A percentile compares a stretch with the other conserved stretches of the same genome.
These are phyloP conservation scores for Brachyptera risi DNA, from an alignment of 2,888 invertebrate genomes.

Conservation along the genomic window DNA sequence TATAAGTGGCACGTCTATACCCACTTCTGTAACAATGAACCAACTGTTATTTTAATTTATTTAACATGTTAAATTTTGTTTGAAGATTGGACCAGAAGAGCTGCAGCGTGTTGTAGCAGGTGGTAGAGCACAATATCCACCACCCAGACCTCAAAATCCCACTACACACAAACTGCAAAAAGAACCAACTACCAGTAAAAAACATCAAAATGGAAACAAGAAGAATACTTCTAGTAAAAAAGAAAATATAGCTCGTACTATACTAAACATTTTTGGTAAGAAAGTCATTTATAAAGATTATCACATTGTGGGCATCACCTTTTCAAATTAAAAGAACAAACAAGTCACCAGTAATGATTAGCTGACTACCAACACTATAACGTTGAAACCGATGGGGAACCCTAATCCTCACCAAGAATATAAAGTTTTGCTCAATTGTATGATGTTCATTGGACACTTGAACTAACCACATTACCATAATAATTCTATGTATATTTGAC, in stretches of 20 bases:
- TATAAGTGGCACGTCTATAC: constrained; percentile 36
- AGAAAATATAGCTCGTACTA: constrained; percentile 67
- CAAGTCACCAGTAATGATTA: no score
- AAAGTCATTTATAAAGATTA: no score
- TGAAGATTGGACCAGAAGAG: constrained; percentile 41
- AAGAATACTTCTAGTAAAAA: constrained; percentile 32
- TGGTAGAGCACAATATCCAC: neutral
- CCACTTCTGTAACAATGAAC: no score
- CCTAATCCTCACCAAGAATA: no score
- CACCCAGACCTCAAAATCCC: neutral
- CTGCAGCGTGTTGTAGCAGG: constrained; percentile 44
- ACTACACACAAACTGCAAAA: constrained; percentile 4
- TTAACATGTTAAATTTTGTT: neutral
- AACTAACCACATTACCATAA: no score
- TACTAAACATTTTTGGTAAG: constrained; percentile 75
- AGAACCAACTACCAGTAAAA: constrained; percentile 22
- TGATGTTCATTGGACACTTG: no score
- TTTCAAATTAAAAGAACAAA: no score
- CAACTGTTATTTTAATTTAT: neutral
- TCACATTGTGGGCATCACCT: no score
- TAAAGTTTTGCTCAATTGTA: no score
- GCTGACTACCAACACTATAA: no score
- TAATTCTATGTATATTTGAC: no score
- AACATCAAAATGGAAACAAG: constrained; percentile 23
- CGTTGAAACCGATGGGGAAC: no score